A percentile compares a stretch with the other conserved stretches of the same genome.
Evolutionary conservation across 2,113 vertebrate species (phyloP).

Genomic region (Pollachius pollachius): DNA sequence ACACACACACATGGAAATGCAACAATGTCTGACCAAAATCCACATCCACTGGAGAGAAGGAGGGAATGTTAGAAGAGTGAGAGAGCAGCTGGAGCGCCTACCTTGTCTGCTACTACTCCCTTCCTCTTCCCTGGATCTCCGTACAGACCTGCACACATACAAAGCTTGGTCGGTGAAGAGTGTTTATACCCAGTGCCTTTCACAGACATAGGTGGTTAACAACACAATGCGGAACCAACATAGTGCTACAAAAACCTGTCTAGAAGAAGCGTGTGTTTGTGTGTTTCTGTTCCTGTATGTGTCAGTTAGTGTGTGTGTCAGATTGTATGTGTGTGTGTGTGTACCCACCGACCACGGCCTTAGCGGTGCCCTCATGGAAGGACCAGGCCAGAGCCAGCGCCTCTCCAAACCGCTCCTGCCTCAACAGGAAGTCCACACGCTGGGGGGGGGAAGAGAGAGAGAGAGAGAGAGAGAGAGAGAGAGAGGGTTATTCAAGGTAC

Average conservation of each 20-base stretch:
- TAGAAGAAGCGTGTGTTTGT: no score
- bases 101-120: conserved; percentile 86
- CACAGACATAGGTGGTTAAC: no score
- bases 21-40: background rate
- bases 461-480: no score
- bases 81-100: conserved; percentile 49
- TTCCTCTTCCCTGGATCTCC: conserved; percentile 87
- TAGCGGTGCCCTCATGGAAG: conserved; percentile 94
- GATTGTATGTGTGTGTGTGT: background rate
- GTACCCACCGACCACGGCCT: conserved; percentile 90
- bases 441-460: conserved; percentile 49
- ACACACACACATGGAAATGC: background rate
- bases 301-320: no score
- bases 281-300: no score
- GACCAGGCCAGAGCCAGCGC: conserved; percentile 95
- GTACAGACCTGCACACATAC: conserved; percentile 76
- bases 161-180: background rate
- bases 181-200: no score
- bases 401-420: conserved; percentile 89
- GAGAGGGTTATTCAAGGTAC: no score
- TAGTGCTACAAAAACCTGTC: no score
- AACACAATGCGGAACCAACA: no score
- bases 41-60: no score
- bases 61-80: no score
- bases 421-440: conserved; percentile 91